These are phyloP conservation scores for Myioborus melanocephalus DNA, from an alignment of 2,797 vertebrate genomes.

Conservation along the genomic window DNA sequence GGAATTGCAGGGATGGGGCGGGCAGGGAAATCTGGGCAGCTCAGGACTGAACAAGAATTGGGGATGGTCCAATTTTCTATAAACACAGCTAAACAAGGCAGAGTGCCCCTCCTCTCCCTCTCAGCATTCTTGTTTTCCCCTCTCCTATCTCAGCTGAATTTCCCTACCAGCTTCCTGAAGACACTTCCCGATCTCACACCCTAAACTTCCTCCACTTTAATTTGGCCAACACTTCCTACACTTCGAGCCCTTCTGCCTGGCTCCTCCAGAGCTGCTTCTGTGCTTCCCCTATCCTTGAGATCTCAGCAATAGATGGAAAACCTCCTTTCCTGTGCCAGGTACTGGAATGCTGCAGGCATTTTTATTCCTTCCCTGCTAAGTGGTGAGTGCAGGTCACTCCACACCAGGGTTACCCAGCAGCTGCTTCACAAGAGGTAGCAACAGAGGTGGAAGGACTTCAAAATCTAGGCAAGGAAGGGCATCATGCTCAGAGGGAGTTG, in stretches of 20 bases:
- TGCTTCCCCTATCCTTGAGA: conserved; percentile 37
- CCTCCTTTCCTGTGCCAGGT: not conserved
- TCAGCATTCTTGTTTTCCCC: not conserved
- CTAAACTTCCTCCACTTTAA: conserved; percentile 63
- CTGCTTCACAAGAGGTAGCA: not conserved
- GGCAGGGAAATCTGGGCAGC: not conserved
- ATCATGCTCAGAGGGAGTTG: accelerated
- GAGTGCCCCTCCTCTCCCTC: not conserved
- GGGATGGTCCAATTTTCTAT: not conserved
- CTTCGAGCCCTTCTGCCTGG: not conserved
- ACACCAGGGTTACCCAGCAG: not conserved
- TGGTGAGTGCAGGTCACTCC: not conserved
- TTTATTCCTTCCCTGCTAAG: accelerated
- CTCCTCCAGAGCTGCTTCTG: conserved; percentile 13
- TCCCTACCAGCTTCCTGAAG: conserved; percentile 49
- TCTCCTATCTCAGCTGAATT: conserved; percentile 43
- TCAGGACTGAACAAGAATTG: not conserved
- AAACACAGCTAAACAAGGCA: not conserved
- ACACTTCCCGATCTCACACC: conserved; percentile 53
- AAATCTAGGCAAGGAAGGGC: not conserved
- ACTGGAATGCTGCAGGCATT: not conserved
- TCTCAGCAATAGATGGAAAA: conserved; percentile 7
- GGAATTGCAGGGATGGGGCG: accelerated
- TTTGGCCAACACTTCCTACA: not conserved
- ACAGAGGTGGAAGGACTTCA: not conserved